Evolutionary conservation across 92 coral and sea anemone species (phyloP).

Genomic region (Metridium senile): DNA sequence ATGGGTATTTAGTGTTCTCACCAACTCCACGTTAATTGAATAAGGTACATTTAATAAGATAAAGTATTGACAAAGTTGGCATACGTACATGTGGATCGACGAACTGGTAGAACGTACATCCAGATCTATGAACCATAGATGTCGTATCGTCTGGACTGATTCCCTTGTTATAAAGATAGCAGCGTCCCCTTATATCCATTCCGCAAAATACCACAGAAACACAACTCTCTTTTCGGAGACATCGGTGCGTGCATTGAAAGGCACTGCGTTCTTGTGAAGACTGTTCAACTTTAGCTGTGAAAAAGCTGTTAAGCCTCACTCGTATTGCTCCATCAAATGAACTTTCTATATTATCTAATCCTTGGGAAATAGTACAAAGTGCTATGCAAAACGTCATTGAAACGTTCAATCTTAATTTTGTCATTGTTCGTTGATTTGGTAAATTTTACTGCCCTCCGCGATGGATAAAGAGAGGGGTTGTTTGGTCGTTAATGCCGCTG

Average conservation of each 20-base stretch:
- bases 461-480: background rate
- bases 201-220: constrained; percentile 46
- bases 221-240: constrained; percentile 40
- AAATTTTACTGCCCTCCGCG: background rate
- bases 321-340: constrained; percentile 25
- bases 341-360: background rate
- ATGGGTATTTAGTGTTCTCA: no score
- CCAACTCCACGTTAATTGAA: background rate
- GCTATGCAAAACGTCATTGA: background rate
- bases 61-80: background rate
- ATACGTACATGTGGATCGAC: constrained; percentile 47
- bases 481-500: background rate
- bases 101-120: constrained; percentile 61
- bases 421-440: background rate
- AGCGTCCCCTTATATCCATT: constrained; percentile 10
- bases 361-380: background rate
- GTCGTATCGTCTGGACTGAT: constrained; percentile 16
- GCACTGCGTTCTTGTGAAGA: constrained; percentile 6
- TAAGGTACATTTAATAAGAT: no score
- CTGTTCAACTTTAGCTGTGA: background rate
- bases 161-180: constrained; percentile 50
- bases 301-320: constrained; percentile 8
- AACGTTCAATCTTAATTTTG: background rate
- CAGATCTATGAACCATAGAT: constrained; percentile 17
- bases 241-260: constrained; percentile 34